These are phyloP conservation scores for Istiophorus platypterus DNA, from an alignment of 2,113 vertebrate genomes.

Conservation along the genomic window DNA sequence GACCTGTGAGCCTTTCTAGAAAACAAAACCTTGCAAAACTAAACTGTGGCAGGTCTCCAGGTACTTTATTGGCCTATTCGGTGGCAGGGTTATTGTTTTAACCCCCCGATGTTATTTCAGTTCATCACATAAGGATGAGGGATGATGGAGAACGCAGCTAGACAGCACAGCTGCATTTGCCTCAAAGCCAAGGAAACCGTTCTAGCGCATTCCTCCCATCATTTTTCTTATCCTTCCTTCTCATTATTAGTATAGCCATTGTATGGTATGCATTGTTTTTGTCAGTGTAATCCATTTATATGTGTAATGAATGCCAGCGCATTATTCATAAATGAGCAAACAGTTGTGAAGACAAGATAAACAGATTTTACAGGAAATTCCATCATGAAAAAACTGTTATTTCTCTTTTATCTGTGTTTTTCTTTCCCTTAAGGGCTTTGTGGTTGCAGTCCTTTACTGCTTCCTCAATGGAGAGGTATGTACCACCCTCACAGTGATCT, in stretches of 20 bases:
- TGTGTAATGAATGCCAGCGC: background rate
- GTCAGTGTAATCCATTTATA: background rate
- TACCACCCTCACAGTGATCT: slow-evolving; percentile 18
- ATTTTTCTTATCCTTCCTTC: background rate
- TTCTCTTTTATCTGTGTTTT: slow-evolving; percentile 46
- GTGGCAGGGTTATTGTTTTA: slow-evolving; percentile 45
- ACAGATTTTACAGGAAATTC: background rate
- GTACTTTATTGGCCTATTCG: slow-evolving; percentile 27
- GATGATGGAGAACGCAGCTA: slow-evolving; percentile 45
- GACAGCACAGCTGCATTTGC: slow-evolving; percentile 32
- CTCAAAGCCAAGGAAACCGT: slow-evolving; percentile 23
- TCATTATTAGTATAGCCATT: background rate
- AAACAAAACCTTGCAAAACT: background rate
- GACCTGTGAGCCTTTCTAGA: slow-evolving; percentile 20
- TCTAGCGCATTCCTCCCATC: slow-evolving; percentile 24
- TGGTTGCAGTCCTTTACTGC: slow-evolving; percentile 97
- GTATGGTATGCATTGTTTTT: background rate
- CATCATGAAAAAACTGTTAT: slow-evolving; percentile 4
- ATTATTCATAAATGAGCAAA: background rate
- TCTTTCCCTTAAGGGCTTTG: slow-evolving; percentile 89
- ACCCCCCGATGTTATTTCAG: slow-evolving; percentile 55
- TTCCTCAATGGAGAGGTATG: slow-evolving; percentile 98
- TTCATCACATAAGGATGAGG: slow-evolving; percentile 52
- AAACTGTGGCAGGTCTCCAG: slow-evolving; percentile 33
- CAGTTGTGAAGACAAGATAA: slow-evolving; percentile 20